phyloP scores from a whole-genome alignment of 2,888 invertebrate species.

The Acleris cristana region DNA sequence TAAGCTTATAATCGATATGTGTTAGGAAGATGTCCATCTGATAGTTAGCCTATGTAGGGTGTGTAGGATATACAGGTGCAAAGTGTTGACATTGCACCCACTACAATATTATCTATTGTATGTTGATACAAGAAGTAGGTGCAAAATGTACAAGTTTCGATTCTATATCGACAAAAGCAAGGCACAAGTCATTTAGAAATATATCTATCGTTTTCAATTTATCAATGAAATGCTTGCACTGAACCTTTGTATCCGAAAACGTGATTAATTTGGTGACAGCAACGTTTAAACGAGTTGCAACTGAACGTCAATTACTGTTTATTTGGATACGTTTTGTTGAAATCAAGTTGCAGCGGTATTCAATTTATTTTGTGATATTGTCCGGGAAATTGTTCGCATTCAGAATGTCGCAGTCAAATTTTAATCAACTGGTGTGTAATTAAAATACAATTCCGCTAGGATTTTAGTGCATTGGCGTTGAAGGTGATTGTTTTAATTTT shows the following conservation, averaged over 20 bases:
- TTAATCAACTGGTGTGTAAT: neutral
- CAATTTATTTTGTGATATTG: constrained; percentile 5
- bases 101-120: too few species aligned
- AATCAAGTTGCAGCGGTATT: constrained; percentile 6
- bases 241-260: neutral
- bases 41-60: too few species aligned
- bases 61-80: too few species aligned
- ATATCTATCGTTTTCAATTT: neutral
- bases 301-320: neutral
- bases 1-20: too few species aligned
- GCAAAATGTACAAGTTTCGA: too few species aligned
- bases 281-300: neutral
- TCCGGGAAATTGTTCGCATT: neutral
- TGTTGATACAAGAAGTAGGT: too few species aligned
- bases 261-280: neutral
- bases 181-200: neutral
- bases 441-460: neutral
- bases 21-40: too few species aligned
- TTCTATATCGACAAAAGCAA: too few species aligned
- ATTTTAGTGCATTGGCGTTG: too few species aligned
- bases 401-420: neutral
- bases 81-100: too few species aligned
- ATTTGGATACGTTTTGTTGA: neutral
- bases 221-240: neutral
- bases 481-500: too few species aligned